A percentile compares a stretch with the other conserved stretches of the same genome.
These are phyloP conservation scores for Sebastes hubbsi DNA, from an alignment of 2,797 vertebrate genomes.

Conservation along the genomic window DNA sequence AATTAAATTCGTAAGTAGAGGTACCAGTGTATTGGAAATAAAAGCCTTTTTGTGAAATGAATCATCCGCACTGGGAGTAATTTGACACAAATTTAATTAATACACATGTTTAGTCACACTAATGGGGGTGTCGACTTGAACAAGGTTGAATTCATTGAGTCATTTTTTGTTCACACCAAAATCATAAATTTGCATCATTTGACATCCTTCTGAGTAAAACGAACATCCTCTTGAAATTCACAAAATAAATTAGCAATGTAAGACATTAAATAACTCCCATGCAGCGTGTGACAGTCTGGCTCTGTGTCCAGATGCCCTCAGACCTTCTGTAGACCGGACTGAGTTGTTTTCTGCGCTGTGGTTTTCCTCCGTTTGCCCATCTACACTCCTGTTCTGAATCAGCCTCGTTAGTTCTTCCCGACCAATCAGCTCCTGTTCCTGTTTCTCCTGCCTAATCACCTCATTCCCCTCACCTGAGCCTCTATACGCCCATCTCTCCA, in stretches of 20 bases:
- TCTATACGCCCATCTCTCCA: too few species aligned
- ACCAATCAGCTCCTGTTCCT: too few species aligned
- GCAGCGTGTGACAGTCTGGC: neutral
- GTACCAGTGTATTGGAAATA: too few species aligned
- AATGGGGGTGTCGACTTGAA: neutral
- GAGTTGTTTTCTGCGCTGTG: neutral
- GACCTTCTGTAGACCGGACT: too few species aligned
- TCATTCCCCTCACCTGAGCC: too few species aligned
- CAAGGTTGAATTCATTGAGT: neutral
- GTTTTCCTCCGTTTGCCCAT: neutral
- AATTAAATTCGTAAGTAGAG: too few species aligned
- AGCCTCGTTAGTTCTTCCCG: neutral
- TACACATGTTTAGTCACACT: neutral
- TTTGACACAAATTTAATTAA: neutral
- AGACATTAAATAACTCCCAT: neutral
- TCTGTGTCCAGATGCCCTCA: too few species aligned
- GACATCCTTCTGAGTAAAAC: neutral
- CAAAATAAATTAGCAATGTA: neutral
- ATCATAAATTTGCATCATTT: neutral
- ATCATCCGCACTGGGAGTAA: neutral
- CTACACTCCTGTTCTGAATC: neutral
- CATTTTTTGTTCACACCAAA: neutral
- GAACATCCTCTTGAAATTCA: neutral
- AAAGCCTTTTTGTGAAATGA: neutral
- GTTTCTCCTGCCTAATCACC: too few species aligned